A percentile compares a stretch with the other conserved stretches of the same genome.
These are phyloP conservation scores for Anadara kagoshimensis DNA, from an alignment of 1,140 invertebrate species.

Conservation along the genomic window DNA sequence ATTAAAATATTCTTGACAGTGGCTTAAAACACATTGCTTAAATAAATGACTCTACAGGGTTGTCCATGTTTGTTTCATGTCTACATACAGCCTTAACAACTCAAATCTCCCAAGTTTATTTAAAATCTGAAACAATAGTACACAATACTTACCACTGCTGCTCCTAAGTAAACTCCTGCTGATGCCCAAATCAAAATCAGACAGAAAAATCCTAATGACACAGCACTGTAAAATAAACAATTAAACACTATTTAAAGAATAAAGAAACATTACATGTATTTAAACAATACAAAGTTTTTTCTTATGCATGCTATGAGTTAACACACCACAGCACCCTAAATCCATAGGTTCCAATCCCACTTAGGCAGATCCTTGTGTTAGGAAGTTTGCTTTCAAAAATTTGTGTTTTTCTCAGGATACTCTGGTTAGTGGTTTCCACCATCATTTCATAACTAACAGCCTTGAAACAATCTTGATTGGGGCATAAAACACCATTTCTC, in stretches of 20 bases:
- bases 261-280: too few relatives aligned
- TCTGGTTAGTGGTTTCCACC: too few relatives aligned
- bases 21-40: too few relatives aligned
- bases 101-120: background rate
- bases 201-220: conserved; percentile 40
- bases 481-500: too few relatives aligned
- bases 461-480: too few relatives aligned
- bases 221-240: conserved; percentile 37
- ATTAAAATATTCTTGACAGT: too few relatives aligned
- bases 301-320: background rate
- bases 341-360: background rate
- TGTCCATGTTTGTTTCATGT: too few relatives aligned
- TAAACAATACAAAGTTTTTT: background rate
- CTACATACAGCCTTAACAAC: too few relatives aligned
- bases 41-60: too few relatives aligned
- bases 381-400: background rate
- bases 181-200: conserved; percentile 48
- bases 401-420: background rate
- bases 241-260: background rate
- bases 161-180: conserved; percentile 47
- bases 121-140: background rate
- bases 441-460: too few relatives aligned
- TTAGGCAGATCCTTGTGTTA: background rate
- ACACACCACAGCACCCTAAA: background rate
- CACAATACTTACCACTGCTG: conserved; percentile 46